Conservation (phyloP, 2,888 invertebrate species). For the Tetheella fluctuosa region DNA sequence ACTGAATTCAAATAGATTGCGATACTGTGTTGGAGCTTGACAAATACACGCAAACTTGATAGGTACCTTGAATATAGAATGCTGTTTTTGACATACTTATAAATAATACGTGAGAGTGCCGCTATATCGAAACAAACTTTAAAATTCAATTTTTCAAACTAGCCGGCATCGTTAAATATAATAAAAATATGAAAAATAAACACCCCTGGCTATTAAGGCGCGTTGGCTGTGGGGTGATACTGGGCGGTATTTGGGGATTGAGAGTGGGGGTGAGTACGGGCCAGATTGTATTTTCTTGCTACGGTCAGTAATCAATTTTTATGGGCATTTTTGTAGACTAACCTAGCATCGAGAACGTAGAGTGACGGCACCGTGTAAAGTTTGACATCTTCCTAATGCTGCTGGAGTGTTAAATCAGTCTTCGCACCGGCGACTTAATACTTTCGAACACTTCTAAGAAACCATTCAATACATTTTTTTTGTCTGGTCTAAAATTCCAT, state of each 20-base stretch:
- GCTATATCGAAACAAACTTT: slow-evolving; percentile 17
- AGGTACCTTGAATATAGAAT: no score
- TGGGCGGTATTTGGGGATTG: slow-evolving; percentile 20
- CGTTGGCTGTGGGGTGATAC: slow-evolving; percentile 30
- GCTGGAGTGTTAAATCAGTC: no score
- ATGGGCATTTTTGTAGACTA: slow-evolving; percentile 73
- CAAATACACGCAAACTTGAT: no score
- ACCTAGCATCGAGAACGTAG: slow-evolving; percentile 27
- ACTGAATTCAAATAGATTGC: no score
- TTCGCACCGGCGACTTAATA: no score
- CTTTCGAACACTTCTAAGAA: no score
- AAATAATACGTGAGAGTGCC: neutral
- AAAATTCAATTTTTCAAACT: slow-evolving; percentile 32
- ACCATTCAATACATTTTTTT: no score
- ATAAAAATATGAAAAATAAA: slow-evolving; percentile 69
- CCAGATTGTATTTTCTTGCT: slow-evolving; percentile 81
- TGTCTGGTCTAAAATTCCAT: no score
- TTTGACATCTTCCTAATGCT: neutral
- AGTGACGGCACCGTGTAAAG: slow-evolving; percentile 22
- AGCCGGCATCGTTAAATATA: slow-evolving; percentile 51
- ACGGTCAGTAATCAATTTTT: slow-evolving; percentile 80
- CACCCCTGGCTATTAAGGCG: slow-evolving; percentile 60
- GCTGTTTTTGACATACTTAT: no score
- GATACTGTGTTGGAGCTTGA: no score
- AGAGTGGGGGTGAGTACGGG: slow-evolving; percentile 41